These are phyloP conservation scores for Tinamus major DNA, from an alignment of 2,797 vertebrate genomes.

Conservation along the genomic window DNA sequence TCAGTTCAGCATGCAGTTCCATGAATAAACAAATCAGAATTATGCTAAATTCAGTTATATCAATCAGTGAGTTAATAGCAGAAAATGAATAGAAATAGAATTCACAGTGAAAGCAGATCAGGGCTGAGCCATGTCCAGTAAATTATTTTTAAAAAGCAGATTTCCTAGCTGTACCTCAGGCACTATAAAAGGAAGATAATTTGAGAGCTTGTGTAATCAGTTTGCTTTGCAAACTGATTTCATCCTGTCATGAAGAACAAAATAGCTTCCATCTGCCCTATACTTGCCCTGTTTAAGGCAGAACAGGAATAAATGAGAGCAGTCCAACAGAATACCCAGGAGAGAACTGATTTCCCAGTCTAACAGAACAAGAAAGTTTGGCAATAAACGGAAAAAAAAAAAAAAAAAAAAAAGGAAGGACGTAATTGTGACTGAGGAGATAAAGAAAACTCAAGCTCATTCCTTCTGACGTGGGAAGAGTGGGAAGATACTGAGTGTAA, in stretches of 20 bases:
- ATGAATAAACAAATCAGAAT: background rate
- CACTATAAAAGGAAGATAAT: background rate
- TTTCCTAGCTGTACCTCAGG: background rate
- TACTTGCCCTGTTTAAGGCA: background rate
- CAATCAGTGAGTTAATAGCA: background rate
- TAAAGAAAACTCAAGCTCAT: background rate
- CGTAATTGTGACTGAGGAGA: background rate
- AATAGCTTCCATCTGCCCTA: constrained; percentile 25
- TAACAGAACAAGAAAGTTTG: constrained; percentile 6
- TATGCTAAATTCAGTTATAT: background rate
- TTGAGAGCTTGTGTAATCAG: constrained; percentile 1
- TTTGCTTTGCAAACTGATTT: background rate
- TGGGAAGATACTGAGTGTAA: background rate
- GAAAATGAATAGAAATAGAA: background rate
- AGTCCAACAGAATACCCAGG: background rate
- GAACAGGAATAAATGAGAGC: background rate
- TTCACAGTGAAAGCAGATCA: background rate
- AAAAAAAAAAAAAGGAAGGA: background rate
- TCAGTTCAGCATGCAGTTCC: background rate
- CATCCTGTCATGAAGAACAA: background rate
- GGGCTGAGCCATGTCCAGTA: background rate
- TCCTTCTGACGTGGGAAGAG: background rate
- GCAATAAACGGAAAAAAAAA: background rate
- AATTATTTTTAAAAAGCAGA: background rate
- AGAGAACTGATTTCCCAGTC: constrained; percentile 1